Conservation (phyloP, 2,888 invertebrate genomes). For the Torymus texanus region DNA sequence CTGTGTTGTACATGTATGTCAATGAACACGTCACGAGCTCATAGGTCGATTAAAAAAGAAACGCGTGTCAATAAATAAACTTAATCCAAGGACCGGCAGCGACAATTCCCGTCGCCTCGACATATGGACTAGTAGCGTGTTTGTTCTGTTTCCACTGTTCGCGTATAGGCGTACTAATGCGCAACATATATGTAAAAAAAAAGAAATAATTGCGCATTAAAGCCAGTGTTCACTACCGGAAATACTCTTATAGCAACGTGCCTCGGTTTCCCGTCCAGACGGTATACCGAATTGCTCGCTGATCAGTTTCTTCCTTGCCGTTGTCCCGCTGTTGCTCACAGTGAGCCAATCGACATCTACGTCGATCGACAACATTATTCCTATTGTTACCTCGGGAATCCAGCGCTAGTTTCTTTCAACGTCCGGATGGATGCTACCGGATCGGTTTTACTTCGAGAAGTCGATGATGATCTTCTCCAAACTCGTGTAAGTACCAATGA, state of each 20-base stretch:
- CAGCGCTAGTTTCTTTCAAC: not conserved
- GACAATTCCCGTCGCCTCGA: not conserved
- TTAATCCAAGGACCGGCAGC: conserved; percentile 11
- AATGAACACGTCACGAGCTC: not conserved
- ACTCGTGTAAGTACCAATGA: conserved; percentile 84
- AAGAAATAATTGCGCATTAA: conserved; percentile 11
- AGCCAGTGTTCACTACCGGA: conserved; percentile 1
- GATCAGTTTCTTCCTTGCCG: too few relatives aligned
- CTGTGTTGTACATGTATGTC: not conserved
- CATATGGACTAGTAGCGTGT: conserved; percentile 33
- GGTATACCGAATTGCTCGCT: too few relatives aligned
- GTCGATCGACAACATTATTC: not conserved
- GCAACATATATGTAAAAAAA: not conserved
- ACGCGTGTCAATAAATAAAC: conserved; percentile 14
- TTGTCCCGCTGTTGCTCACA: too few relatives aligned
- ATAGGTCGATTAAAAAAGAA: not conserved
- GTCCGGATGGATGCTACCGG: too few relatives aligned
- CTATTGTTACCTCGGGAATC: not conserved
- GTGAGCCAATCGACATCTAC: too few relatives aligned
- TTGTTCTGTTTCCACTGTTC: conserved; percentile 28
- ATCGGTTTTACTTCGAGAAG: conserved; percentile 5
- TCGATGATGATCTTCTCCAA: conserved; percentile 77
- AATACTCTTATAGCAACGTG: not conserved
- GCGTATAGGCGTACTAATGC: too few relatives aligned
- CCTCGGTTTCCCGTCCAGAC: not conserved